Conservation (phyloP, 1,140 invertebrate species). For the Pseudomyrmex concolor region DNA sequence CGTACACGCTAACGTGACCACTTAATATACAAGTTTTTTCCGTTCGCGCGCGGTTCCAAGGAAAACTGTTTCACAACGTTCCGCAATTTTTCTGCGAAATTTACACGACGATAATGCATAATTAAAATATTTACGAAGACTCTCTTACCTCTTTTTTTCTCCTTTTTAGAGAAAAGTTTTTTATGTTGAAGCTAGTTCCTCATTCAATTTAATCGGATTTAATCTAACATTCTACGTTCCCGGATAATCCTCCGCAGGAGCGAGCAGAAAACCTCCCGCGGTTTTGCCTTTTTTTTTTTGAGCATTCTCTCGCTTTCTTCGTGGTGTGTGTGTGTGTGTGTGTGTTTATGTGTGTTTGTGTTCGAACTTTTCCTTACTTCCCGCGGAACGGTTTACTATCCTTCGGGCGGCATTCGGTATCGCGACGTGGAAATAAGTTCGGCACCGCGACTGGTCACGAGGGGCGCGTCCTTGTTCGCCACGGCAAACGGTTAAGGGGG, state of each 20-base stretch:
- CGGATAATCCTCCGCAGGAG: background rate
- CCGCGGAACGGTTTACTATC: conserved; percentile 76
- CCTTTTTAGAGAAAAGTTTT: background rate
- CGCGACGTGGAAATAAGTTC: conserved; percentile 77
- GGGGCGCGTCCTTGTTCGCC: conserved; percentile 74
- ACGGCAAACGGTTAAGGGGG: conserved; percentile 65
- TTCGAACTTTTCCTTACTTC: conserved; percentile 64
- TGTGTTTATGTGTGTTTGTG: too few species aligned
- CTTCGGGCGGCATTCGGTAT: conserved; percentile 62
- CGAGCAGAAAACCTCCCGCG: background rate
- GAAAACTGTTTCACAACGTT: background rate
- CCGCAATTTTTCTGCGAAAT: background rate
- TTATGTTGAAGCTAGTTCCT: background rate
- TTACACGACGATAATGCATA: too few species aligned
- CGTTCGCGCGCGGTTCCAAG: background rate
- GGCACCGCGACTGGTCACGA: conserved; percentile 74
- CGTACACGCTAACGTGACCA: background rate
- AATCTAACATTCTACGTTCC: background rate
- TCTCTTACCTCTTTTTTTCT: too few species aligned
- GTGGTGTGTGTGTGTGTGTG: background rate
- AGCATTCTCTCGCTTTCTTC: conserved; percentile 23
- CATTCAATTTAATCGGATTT: conserved; percentile 13
- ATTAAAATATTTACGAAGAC: too few species aligned
- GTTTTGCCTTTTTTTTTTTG: conserved; percentile 4
- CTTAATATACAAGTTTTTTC: conserved; percentile 8